A percentile compares a stretch with the other conserved stretches of the same genome.
phyloP scores from a whole-genome alignment of 2,888 invertebrate genomes.

The Synergus gifuensis region DNA sequence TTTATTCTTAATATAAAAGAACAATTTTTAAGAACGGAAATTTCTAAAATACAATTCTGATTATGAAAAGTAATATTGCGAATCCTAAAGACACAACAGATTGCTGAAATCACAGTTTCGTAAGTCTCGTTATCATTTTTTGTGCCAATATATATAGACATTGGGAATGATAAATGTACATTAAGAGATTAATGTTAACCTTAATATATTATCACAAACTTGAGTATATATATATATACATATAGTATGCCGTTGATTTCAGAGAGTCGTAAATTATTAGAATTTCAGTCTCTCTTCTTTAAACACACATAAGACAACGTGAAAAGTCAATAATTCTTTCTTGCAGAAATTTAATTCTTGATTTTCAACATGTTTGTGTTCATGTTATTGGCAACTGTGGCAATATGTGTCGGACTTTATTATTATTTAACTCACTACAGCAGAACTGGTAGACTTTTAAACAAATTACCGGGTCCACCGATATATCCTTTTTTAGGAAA shows the following conservation, averaged over 20 bases:
- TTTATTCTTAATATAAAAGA: no score
- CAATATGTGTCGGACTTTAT: constrained; percentile 21
- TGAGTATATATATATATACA: no score
- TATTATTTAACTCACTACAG: constrained; percentile 42
- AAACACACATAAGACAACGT: neutral
- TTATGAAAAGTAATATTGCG: neutral
- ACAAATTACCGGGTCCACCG: constrained; percentile 45
- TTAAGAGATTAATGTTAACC: no score
- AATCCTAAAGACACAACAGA: neutral
- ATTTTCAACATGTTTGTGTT: neutral
- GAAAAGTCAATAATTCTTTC: neutral
- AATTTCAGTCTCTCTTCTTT: no score
- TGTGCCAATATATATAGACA: no score
- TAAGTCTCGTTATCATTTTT: no score
- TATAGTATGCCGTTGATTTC: no score
- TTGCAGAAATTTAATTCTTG: neutral
- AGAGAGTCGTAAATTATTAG: no score
- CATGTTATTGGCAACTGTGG: constrained; percentile 7
- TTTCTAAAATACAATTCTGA: neutral
- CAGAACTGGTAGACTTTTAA: constrained; percentile 38
- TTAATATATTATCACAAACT: no score
- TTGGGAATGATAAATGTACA: no score
- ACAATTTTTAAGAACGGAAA: no score
- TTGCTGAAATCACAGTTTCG: no score
- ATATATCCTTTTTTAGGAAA: constrained; percentile 46